Evolutionary conservation across 2,797 vertebrate species (phyloP), one percentile per base, ranked within the genome.

Genomic region (Pangasius djambal): DNA sequence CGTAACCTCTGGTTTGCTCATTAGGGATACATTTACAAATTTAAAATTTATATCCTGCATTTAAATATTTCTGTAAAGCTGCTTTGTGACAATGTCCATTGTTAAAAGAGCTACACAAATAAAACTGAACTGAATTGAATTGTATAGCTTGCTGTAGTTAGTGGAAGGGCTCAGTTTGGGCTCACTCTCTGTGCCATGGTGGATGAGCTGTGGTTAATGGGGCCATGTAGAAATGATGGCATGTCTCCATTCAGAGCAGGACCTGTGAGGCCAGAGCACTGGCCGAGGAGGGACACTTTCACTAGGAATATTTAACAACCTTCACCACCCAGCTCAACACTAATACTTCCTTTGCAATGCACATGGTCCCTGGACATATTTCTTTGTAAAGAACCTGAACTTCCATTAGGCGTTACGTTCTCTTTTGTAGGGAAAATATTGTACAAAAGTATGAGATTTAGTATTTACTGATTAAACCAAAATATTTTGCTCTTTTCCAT

Each of bases 221-320:
- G 89, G 89, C 84, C 89, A 90, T 88, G 88, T 61, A 78, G 86
- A 88, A 28, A 78, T 84, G 77, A 86, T 91, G 89, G 91, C 91
- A 91, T 69, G 48, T 89, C 83, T 91, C 89, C 88, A 90, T 90
- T 88, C 91, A 88, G 83, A 89, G 88, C 88, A 90, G 77, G 91
- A 86, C 90, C 83, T 16, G 77, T 15, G 90, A 88, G 86, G 69
- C 83, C 83, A 77, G 75, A 87, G 59, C 86, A 40, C 88, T 52
- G 84, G 86, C 72, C 48, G 31, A 89, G 75, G 78, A 85, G 59
- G 37, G 88, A 77, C 84, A 86, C 22, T 83, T 90, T 91, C 88
- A 89, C 79, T 89, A 67, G 65, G 72, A 91, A 90, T 89, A 85
- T 86, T 90, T 89, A 88, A 90, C 89, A 88, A 83, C 57, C 69